Base-by-base conservation (phyloP, 1,140 invertebrate species). In the Trissolcus basalis region DNA sequence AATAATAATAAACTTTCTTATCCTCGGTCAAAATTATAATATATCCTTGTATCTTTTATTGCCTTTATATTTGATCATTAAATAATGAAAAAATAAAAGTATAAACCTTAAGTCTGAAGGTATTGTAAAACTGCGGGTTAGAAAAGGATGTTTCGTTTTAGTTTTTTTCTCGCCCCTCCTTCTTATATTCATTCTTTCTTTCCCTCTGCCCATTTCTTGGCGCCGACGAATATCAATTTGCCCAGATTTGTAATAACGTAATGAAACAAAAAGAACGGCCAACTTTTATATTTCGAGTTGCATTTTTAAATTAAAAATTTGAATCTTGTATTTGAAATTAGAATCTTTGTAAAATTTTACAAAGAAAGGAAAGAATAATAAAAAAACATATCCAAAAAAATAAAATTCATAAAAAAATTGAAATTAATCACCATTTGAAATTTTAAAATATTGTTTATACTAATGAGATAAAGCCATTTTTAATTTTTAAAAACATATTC, bases 161-260 rank as follows among this genome's bases (percentile, higher is more conserved):
- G 36, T 67, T 60, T 69, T 60, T 60, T 55, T 47, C 27, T 33
- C 50, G 41, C 13, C 43, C 43, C 56, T 41, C 43, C 49, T 13
- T 49, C 56, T 69, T 60, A 27, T 27, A 41, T 60, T 54, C 43
- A n/a, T 36, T 59, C 51, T 54, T 12, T 49, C 50, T 51, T 15
- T 45, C 13, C 41, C 47, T 48, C 56, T 41, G 14, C 32, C 33
- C 53, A 51, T 19, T 68, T 53, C 48, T 55, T 56, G 51, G 47
- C 48, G 64, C 54, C 64, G 54, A 53, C 64, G 64, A 68, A 68
- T 68, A 59, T 68, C 54, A 68, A 68, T 68, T 68, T 68, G 55
- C 55, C 11, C 45, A 54, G 48, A 68, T 53, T 59, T 59, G 64
- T 53, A 59, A 59, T 68, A 68, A 59, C 13, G 44, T 59, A 68